A percentile compares a stretch with the other conserved stretches of the same genome.
Conservation (phyloP, 2,888 invertebrate genomes). For the Melinaea menophilus region DNA sequence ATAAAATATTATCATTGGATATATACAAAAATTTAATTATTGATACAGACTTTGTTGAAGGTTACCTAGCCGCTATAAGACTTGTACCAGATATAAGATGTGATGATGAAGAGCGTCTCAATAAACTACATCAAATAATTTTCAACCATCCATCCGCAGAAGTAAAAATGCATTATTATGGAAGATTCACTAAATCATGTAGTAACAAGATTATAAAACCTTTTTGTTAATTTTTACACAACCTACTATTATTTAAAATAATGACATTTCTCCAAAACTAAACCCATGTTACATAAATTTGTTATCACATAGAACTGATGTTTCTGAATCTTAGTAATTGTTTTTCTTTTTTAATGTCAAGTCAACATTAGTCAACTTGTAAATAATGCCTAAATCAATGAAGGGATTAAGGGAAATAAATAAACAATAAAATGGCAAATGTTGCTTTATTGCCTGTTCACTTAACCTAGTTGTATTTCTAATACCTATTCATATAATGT, state of each 20-base stretch:
- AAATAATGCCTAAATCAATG: neutral
- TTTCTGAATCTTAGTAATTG: too few relatives aligned
- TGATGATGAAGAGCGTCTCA: slow-evolving; percentile 20
- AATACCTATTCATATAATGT: neutral
- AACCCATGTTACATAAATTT: too few relatives aligned
- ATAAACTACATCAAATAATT: slow-evolving; percentile 34
- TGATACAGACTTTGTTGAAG: slow-evolving; percentile 44
- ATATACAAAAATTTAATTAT: slow-evolving; percentile 43
- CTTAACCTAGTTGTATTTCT: neutral
- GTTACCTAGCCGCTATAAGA: slow-evolving; percentile 42
- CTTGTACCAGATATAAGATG: slow-evolving; percentile 17
- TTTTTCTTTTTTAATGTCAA: neutral
- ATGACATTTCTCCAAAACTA: too few relatives aligned
- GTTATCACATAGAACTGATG: too few relatives aligned
- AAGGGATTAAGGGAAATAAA: neutral
- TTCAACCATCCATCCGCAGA: slow-evolving; percentile 48
- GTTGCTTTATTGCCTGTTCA: neutral
- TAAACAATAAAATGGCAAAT: neutral
- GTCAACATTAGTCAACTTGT: neutral
- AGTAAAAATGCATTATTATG: slow-evolving; percentile 46
- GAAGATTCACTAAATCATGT: neutral
- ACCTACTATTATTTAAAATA: too few relatives aligned
- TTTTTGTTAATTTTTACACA: too few relatives aligned
- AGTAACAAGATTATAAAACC: too few relatives aligned
- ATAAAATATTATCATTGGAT: slow-evolving; percentile 27